These are phyloP conservation scores for Troilus luridus DNA, from an alignment of 2,888 invertebrate species.

Conservation along the genomic window DNA sequence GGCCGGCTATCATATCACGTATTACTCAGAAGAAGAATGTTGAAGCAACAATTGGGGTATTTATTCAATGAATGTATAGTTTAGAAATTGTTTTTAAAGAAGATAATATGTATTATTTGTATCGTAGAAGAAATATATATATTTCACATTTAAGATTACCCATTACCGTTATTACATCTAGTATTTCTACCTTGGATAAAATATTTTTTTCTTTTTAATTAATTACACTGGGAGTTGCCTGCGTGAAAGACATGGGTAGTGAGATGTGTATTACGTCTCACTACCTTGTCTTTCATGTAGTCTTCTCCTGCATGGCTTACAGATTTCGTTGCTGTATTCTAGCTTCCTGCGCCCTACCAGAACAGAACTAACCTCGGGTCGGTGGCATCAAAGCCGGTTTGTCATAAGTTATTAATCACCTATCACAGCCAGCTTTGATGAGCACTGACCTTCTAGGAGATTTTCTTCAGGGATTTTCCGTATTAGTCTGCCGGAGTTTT, in stretches of 20 bases:
- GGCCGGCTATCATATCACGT: slow-evolving; percentile 75
- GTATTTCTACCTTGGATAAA: neutral
- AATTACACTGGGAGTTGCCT: slow-evolving; percentile 69
- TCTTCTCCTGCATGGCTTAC: slow-evolving; percentile 62
- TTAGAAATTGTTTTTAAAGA: neutral
- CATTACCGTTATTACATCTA: neutral
- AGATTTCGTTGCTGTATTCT: slow-evolving; percentile 48
- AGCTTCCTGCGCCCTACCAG: neutral
- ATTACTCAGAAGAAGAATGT: slow-evolving; percentile 54
- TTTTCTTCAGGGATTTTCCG: neutral
- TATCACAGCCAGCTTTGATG: slow-evolving; percentile 98
- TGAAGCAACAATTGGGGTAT: slow-evolving; percentile 54
- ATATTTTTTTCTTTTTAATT: neutral
- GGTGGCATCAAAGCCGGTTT: slow-evolving; percentile 85
- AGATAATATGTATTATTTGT: neutral
- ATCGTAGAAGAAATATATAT: too few species aligned
- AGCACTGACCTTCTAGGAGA: slow-evolving; percentile 72
- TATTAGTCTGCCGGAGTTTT: neutral
- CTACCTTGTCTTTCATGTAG: slow-evolving; percentile 99
- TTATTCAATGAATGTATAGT: slow-evolving; percentile 51
- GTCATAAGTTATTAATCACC: slow-evolving; percentile 79
- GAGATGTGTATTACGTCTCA: slow-evolving; percentile 93
- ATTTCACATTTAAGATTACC: too few species aligned
- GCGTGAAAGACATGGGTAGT: slow-evolving; percentile 98
- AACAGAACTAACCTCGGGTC: slow-evolving; percentile 66